Conservation (phyloP, 2,888 invertebrate species). For the Carterocephalus palaemon region DNA sequence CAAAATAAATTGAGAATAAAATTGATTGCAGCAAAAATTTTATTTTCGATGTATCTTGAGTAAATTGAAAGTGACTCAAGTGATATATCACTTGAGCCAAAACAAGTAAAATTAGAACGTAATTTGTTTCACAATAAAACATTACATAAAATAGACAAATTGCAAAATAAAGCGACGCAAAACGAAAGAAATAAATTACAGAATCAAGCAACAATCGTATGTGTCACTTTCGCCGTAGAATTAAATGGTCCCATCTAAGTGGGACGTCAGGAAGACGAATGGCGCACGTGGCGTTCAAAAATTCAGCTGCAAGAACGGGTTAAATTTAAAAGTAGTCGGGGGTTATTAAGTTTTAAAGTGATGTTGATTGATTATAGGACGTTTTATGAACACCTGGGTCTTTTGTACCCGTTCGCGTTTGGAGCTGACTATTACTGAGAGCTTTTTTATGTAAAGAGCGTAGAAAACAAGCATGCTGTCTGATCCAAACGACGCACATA, state of each 20-base stretch:
- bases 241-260: constrained; percentile 32
- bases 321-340: constrained; percentile 11
- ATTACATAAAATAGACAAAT: not conserved
- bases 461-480: too few species aligned
- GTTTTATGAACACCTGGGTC: not conserved
- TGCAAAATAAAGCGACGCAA: not conserved
- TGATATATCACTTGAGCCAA: too few species aligned
- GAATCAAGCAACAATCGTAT: constrained; percentile 9
- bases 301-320: constrained; percentile 3
- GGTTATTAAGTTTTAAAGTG: constrained; percentile 6
- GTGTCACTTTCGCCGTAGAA: constrained; percentile 13
- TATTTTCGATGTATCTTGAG: too few species aligned
- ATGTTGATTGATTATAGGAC: constrained; percentile 12
- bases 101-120: too few species aligned
- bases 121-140: too few species aligned
- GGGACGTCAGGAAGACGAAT: constrained; percentile 36
- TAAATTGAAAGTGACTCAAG: too few species aligned
- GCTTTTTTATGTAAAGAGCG: too few species aligned
- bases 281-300: constrained; percentile 22
- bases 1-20: too few species aligned
- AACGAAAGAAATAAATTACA: constrained; percentile 10
- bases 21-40: too few species aligned
- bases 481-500: too few species aligned
- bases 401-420: too few species aligned
- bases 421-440: too few species aligned